These are phyloP conservation scores for Watsonalla cultraria DNA, from an alignment of 2,888 invertebrate genomes.

Conservation along the genomic window DNA sequence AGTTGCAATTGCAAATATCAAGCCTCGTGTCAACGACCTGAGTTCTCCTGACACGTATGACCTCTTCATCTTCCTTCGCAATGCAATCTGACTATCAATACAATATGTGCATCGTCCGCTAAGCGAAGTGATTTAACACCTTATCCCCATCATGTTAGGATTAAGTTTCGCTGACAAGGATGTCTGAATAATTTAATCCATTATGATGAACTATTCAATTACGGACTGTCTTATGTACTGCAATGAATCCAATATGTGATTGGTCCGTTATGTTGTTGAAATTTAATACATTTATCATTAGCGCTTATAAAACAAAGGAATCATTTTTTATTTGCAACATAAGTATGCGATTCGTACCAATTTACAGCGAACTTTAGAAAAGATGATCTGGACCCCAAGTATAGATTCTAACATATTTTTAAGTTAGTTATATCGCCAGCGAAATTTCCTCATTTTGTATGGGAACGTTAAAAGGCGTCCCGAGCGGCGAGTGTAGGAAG, in stretches of 20 bases:
- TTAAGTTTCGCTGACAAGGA: conserved; percentile 19
- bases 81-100: conserved; percentile 30
- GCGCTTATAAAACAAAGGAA: conserved; percentile 7
- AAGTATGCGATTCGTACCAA: too few species aligned
- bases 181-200: conserved; percentile 39
- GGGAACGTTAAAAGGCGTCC: too few species aligned
- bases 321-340: too few species aligned
- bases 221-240: conserved; percentile 36
- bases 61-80: conserved; percentile 32
- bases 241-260: conserved; percentile 28
- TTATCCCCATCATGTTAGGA: conserved; percentile 20
- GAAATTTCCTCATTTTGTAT: too few species aligned
- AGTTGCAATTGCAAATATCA: conserved; percentile 5
- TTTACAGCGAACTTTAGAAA: too few species aligned
- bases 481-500: too few species aligned
- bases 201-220: conserved; percentile 53
- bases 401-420: too few species aligned
- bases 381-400: too few species aligned
- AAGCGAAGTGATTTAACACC: conserved; percentile 12
- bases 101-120: conserved; percentile 7
- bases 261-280: conserved; percentile 14
- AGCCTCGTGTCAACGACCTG: conserved; percentile 34
- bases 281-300: conserved; percentile 10
- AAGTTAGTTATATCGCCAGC: too few species aligned
- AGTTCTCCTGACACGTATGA: conserved; percentile 34